phyloP scores from a whole-genome alignment of 1,140 invertebrate species.

The Papilio polyxenes region DNA sequence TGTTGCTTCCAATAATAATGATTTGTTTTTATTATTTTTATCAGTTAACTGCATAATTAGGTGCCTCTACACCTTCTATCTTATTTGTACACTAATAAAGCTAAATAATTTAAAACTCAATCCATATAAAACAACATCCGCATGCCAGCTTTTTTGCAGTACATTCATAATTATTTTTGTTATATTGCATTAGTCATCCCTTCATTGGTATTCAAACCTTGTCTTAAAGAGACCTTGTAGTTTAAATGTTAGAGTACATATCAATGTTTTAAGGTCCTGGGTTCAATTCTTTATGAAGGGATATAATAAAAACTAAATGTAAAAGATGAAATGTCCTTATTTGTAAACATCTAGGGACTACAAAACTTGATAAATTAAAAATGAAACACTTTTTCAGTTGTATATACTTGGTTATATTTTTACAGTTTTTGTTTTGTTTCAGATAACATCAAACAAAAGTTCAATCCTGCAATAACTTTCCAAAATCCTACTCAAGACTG shows the following conservation, averaged over 20 bases:
- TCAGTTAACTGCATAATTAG: too few relatives aligned
- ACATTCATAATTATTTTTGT: slow-evolving; percentile 9
- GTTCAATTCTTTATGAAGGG: not conserved
- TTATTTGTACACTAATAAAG: not conserved
- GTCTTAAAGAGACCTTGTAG: not conserved
- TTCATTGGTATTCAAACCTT: not conserved
- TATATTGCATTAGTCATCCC: slow-evolving; percentile 2
- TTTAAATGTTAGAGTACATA: not conserved
- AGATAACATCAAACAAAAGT: slow-evolving; percentile 71
- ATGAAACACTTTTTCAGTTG: too few relatives aligned
- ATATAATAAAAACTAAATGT: not conserved
- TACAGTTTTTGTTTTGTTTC: slow-evolving; percentile 58
- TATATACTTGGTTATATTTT: not conserved
- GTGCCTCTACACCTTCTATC: too few relatives aligned
- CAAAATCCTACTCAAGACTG: slow-evolving; percentile 78
- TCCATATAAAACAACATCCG: slow-evolving; percentile 4
- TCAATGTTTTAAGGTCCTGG: not conserved
- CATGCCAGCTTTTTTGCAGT: not conserved
- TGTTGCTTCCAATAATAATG: not conserved
- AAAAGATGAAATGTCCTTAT: too few relatives aligned
- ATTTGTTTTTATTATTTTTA: not conserved
- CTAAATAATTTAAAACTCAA: not conserved
- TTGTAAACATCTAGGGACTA: too few relatives aligned
- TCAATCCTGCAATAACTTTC: slow-evolving; percentile 73
- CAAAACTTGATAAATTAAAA: too few relatives aligned